phyloP scores from a whole-genome alignment of 1,140 invertebrate species.

The Pseudomyrmex cubaensis region DNA sequence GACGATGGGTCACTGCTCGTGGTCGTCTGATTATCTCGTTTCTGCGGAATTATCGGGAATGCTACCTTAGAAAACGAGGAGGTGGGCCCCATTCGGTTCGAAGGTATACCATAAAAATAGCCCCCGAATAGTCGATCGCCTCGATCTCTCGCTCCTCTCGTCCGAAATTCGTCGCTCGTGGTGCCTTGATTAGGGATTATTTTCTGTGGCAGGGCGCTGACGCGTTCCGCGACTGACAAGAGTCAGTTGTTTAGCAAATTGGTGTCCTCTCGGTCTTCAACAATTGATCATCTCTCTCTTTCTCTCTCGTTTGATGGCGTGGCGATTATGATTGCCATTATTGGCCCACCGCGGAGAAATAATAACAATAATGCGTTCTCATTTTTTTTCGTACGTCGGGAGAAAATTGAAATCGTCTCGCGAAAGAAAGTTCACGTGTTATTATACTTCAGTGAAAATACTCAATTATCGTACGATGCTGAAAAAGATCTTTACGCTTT shows the following conservation, averaged over 20 bases:
- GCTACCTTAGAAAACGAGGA: constrained; percentile 67
- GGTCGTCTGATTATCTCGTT: constrained; percentile 67
- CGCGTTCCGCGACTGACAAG: constrained; percentile 26
- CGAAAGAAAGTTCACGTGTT: background rate
- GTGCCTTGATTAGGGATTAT: constrained; percentile 62
- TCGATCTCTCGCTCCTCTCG: constrained; percentile 39
- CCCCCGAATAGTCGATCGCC: constrained; percentile 54
- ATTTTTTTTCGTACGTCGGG: background rate
- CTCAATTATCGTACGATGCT: constrained; percentile 27
- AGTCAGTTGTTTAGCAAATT: background rate
- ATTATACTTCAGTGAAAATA: constrained; percentile 38
- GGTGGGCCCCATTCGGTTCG: constrained; percentile 29
- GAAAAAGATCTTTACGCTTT: constrained; percentile 19
- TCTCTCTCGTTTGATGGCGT: background rate
- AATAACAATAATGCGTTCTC: background rate
- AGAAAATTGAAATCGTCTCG: constrained; percentile 20
- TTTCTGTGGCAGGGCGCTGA: constrained; percentile 50
- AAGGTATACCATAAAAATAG: constrained; percentile 62
- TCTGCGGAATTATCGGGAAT: constrained; percentile 66
- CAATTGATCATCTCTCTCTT: background rate
- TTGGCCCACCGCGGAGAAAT: background rate
- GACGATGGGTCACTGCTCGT: constrained; percentile 61
- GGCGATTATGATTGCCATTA: constrained; percentile 14
- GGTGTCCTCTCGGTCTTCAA: background rate
- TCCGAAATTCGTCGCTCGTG: constrained; percentile 53